Evolutionary conservation across 2,113 vertebrate genomes (phyloP), one percentile per base, ranked within the genome.

Genomic region (Nerophis lumbriciformis): DNA sequence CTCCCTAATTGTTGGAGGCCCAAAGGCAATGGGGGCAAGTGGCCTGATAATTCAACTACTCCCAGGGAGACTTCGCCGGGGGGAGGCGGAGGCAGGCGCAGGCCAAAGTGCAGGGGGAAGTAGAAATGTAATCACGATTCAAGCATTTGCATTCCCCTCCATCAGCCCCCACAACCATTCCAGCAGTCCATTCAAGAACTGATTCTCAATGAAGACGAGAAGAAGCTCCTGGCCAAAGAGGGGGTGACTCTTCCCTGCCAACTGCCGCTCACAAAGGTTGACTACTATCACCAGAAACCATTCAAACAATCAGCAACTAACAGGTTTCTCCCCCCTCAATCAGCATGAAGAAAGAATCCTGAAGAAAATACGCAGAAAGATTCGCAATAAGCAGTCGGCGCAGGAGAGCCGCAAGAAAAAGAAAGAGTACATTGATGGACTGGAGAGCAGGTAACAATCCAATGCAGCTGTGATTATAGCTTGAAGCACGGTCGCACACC

Each of bases 341-440:
- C 85, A 97, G 97, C 92, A 92, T 0, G 96, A 98, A 77, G 96
- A 98, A 56, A 86, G 95, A 19, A 85, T 96, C 65, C 88, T 98
- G 85, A 99, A 98, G 82, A 98, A 98, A 90, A 94, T 98, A 71
- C 93, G 95, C 9, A 68, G 97, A 55, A 98, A 98, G 88, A 99
- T 98, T 75, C 91, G 95, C 10, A 98, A 98, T 80, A 97, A 98
- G 69, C 96, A 97, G 75, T 98, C 95, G 0, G 95, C 96, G 11
- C 95, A 98, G 77, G 97, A 98, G 72, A 98, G 96, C 88, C 82
- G 95, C 72, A 98, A 96, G 83, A 96, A 97, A 88, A 98, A 98
- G 82, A 98, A 98, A 78, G 95, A 99, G 11, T 98, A 98, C 1
- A 94, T 97, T 0, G 95, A 99, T 0, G 93, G 95, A 14, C 81